A percentile compares a stretch with the other conserved stretches of the same genome.
Conservation (phyloP, 1,140 invertebrate species). For the Papilio xuthus region DNA sequence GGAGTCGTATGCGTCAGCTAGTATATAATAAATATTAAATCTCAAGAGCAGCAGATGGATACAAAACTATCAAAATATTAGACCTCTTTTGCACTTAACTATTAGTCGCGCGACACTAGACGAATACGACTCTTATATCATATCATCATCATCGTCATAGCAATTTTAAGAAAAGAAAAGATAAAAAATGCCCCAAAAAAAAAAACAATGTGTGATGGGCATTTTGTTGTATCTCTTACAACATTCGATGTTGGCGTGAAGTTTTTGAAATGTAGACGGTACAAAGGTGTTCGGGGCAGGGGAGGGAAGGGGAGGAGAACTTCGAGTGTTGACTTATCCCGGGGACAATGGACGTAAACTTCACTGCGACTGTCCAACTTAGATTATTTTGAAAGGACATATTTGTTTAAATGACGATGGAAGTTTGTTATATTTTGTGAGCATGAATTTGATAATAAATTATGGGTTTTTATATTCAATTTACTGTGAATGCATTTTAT, state of each 20-base stretch:
- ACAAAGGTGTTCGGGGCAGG: constrained; percentile 67
- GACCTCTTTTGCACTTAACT: background rate
- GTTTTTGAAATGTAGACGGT: constrained; percentile 69
- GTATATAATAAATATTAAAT: too few species aligned
- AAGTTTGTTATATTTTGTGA: constrained; percentile 42
- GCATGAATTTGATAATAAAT: background rate
- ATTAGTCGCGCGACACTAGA: background rate
- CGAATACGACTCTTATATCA: too few species aligned
- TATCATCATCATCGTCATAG: too few species aligned
- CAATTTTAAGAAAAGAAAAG: background rate
- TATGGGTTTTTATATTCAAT: background rate
- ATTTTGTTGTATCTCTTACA: constrained; percentile 46
- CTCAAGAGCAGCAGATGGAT: background rate
- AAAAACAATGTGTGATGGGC: constrained; percentile 28
- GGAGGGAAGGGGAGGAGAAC: constrained; percentile 48
- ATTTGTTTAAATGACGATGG: constrained; percentile 69
- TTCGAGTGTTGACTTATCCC: constrained; percentile 67
- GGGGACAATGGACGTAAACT: constrained; percentile 71
- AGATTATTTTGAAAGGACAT: constrained; percentile 69
- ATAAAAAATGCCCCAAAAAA: background rate
- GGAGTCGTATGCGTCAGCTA: too few species aligned
- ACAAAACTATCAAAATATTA: background rate
- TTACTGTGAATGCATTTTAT: background rate
- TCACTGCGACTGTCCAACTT: constrained; percentile 49
- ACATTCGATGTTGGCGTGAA: constrained; percentile 57